Percentiles rank a stretch among this genome's conserved stretches.
Conservation (phyloP, 2,113 vertebrate genomes). For the Anolis carolinensis region DNA sequence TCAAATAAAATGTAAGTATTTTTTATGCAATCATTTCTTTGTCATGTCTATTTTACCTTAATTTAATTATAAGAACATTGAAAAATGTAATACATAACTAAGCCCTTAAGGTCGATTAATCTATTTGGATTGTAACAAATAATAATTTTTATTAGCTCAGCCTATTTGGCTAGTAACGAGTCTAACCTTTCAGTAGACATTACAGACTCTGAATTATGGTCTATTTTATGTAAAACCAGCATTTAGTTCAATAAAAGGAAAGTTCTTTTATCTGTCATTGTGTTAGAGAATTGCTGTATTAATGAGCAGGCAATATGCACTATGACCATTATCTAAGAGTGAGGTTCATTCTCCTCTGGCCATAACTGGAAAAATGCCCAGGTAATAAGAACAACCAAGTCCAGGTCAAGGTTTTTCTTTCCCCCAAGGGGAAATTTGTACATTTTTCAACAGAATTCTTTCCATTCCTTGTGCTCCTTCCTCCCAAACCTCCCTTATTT, state of each 20-base stretch:
- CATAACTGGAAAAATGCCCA: constrained; percentile 31
- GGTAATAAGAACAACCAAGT: constrained; percentile 44
- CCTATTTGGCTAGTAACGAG: constrained; percentile 80
- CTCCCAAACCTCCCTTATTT: not conserved
- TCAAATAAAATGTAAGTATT: constrained; percentile 80
- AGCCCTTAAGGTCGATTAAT: constrained; percentile 82
- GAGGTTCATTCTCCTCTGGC: constrained; percentile 40
- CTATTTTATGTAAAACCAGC: constrained; percentile 79
- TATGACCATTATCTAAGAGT: constrained; percentile 58
- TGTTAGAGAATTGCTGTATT: constrained; percentile 72
- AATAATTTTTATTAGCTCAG: constrained; percentile 83
- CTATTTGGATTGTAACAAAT: constrained; percentile 85
- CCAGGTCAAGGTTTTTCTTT: constrained; percentile 14
- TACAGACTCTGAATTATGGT: constrained; percentile 79
- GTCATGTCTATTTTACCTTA: constrained; percentile 80
- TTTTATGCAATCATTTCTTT: constrained; percentile 79
- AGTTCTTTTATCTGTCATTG: constrained; percentile 75
- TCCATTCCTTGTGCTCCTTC: not conserved
- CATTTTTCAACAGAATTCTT: constrained; percentile 1
- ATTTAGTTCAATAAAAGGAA: constrained; percentile 75
- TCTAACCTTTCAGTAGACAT: constrained; percentile 79
- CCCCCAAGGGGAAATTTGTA: constrained; percentile 31
- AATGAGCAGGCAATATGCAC: constrained; percentile 54
- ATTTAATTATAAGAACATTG: constrained; percentile 85
- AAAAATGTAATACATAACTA: constrained; percentile 80